phyloP scores from a whole-genome alignment of 1,140 invertebrate genomes.

The Delia radicum region DNA sequence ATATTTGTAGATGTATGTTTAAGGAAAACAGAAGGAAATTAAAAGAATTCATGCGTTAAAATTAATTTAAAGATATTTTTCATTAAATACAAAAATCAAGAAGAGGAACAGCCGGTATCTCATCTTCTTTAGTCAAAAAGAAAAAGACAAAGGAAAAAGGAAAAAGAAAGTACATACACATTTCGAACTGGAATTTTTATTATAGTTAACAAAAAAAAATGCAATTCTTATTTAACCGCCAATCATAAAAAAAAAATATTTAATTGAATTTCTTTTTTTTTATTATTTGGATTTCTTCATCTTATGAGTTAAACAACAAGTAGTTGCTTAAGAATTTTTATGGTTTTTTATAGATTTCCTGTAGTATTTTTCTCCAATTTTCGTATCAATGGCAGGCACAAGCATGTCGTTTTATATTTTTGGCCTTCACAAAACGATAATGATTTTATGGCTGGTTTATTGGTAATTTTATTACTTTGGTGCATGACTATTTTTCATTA shows the following conservation, averaged over 20 bases:
- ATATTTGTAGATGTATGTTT: neutral
- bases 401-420: neutral
- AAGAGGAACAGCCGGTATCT: no score
- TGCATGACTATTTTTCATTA: neutral
- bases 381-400: neutral
- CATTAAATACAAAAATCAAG: neutral
- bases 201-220: neutral
- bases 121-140: no score
- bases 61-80: conserved; percentile 24
- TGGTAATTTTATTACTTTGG: conserved; percentile 16
- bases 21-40: conserved; percentile 19
- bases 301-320: neutral
- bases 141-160: neutral
- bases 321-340: conserved; percentile 4
- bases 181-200: conserved; percentile 10
- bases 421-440: neutral
- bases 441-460: conserved; percentile 19
- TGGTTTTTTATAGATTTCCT: neutral
- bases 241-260: neutral
- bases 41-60: conserved; percentile 22
- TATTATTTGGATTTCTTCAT: no score
- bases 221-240: neutral
- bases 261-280: conserved; percentile 13
- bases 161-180: neutral
- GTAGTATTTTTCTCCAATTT: neutral